A percentile compares a stretch with the other conserved stretches of the same genome.
These are phyloP conservation scores for Trididemnum nubilum DNA, from an alignment of 23 tunicate genomes.

Conservation along the genomic window DNA sequence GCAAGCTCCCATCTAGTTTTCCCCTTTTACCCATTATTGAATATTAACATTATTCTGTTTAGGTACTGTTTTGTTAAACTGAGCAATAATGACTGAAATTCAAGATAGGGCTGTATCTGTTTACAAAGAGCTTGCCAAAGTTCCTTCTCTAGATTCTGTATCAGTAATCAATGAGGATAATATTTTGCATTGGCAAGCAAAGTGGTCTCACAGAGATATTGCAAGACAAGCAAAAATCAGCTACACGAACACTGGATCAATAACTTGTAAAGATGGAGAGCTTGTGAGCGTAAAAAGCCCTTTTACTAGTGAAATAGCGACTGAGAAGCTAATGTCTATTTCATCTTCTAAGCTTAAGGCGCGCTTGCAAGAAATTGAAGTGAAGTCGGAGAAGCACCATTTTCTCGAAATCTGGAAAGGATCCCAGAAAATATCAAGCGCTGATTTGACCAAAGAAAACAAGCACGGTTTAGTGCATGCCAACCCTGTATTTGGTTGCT, in stretches of 20 bases:
- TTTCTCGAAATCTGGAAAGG: conserved; percentile 79
- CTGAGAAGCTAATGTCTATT: conserved; percentile 38
- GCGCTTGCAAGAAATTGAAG: conserved; percentile 38
- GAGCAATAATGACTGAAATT: not conserved
- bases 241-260: conserved; percentile 11
- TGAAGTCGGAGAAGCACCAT: conserved; percentile 42
- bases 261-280: not conserved
- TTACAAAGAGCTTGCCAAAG: conserved; percentile 23
- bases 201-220: conserved; percentile 67
- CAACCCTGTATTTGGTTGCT: conserved; percentile 65
- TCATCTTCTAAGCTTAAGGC: conserved; percentile 52
- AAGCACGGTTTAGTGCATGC: conserved; percentile 74
- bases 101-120: conserved; percentile 41
- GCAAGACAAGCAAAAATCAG: conserved; percentile 47
- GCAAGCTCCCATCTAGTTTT: too few species aligned
- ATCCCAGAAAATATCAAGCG: conserved; percentile 13
- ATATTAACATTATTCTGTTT: too few species aligned
- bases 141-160: conserved; percentile 37
- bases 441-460: conserved; percentile 60
- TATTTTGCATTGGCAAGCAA: conserved; percentile 42
- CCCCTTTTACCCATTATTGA: too few species aligned
- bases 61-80: too few species aligned
- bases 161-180: not conserved
- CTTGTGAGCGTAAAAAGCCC: conserved; percentile 16
- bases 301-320: conserved; percentile 38